Evolutionary conservation across 2,888 invertebrate species (phyloP).

Genomic region (Hedya salicella): DNA sequence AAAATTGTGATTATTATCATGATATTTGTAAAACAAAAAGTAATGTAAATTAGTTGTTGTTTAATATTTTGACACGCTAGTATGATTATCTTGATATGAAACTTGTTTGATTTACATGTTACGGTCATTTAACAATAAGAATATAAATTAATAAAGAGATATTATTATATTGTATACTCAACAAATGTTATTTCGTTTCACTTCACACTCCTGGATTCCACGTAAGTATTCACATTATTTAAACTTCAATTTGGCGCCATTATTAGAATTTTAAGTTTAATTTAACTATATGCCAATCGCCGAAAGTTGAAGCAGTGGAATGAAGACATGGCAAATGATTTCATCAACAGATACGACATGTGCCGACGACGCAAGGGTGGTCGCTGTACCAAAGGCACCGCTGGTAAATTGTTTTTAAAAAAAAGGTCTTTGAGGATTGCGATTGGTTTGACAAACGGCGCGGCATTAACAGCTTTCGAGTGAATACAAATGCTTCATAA

Average conservation of each 20-base stretch:
- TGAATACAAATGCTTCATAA: slow-evolving; percentile 77
- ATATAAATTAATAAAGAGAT: too few species aligned
- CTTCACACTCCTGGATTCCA: slow-evolving; percentile 53
- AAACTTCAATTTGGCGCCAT: slow-evolving; percentile 73
- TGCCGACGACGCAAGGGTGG: slow-evolving; percentile 98
- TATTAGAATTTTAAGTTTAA: slow-evolving; percentile 58
- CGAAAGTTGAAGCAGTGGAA: slow-evolving; percentile 38
- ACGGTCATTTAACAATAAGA: too few species aligned
- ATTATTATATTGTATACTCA: slow-evolving; percentile 7
- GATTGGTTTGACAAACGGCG: slow-evolving; percentile 65
- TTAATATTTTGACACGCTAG: not conserved
- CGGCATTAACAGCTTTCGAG: slow-evolving; percentile 81
- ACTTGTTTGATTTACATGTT: slow-evolving; percentile 12
- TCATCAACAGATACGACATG: slow-evolving; percentile 96
- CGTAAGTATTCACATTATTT: slow-evolving; percentile 55
- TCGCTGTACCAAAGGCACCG: slow-evolving; percentile 98
- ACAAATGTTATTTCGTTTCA: slow-evolving; percentile 37
- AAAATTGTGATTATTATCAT: too few species aligned
- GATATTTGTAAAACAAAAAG: too few species aligned
- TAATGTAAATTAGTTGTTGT: not conserved
- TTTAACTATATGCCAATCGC: not conserved
- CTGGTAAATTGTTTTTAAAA: slow-evolving; percentile 92
- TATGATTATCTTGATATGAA: not conserved
- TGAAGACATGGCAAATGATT: slow-evolving; percentile 74
- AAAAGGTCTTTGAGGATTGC: slow-evolving; percentile 67